Percentiles rank a stretch among this genome's conserved stretches.
These are phyloP conservation scores for Folsomia candida DNA, from an alignment of 2,888 invertebrate genomes.

Conservation along the genomic window DNA sequence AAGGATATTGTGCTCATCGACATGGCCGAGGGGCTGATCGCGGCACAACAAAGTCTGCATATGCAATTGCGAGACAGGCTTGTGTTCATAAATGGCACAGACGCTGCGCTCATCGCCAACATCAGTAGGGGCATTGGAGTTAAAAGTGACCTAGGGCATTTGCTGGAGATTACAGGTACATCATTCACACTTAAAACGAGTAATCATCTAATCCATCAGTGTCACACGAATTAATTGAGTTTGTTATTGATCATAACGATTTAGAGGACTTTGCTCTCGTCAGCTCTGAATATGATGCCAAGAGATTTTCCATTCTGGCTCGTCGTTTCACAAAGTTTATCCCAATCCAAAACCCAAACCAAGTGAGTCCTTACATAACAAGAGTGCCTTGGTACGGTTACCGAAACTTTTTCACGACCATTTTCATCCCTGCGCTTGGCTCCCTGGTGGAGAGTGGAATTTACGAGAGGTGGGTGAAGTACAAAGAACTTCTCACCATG, in stretches of 20 bases:
- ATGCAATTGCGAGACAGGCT: neutral
- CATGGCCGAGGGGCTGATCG: neutral
- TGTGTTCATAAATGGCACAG: neutral
- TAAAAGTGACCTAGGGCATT: neutral
- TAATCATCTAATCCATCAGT: neutral
- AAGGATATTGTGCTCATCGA: neutral
- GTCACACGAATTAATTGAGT: too few relatives aligned
- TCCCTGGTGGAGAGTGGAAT: neutral
- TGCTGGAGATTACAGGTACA: too few relatives aligned
- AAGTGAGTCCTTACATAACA: neutral
- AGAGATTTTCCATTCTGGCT: neutral
- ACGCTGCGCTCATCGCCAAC: neutral
- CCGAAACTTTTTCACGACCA: neutral
- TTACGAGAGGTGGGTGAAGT: neutral
- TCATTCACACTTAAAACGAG: too few relatives aligned
- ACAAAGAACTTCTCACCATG: neutral
- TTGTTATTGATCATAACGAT: neutral
- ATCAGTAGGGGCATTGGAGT: neutral
- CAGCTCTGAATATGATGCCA: neutral
- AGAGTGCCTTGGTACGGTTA: slow-evolving; percentile 5
- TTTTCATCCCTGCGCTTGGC: neutral
- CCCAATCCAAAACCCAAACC: neutral
- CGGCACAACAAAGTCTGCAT: neutral
- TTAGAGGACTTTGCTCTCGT: neutral
- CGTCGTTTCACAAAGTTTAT: neutral